Percentiles rank a stretch among this genome's conserved stretches.
phyloP scores from a whole-genome alignment of 2,113 vertebrate species.

The Sorex araneus region DNA sequence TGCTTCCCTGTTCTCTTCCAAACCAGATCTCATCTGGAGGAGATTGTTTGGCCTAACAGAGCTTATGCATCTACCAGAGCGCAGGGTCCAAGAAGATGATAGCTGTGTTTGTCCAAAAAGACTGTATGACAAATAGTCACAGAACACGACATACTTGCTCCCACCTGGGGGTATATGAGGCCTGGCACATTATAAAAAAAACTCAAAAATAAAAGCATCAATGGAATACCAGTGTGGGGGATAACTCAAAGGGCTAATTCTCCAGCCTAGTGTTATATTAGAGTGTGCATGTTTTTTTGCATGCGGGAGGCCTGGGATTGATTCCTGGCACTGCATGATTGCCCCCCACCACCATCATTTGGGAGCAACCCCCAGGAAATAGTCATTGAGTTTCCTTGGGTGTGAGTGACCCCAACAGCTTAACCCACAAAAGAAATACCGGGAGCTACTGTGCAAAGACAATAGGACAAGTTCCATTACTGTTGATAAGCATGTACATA shows the following conservation, averaged over 20 bases:
- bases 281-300: too few relatives aligned
- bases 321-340: too few relatives aligned
- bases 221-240: too few relatives aligned
- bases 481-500: background rate
- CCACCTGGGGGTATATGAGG: background rate
- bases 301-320: too few relatives aligned
- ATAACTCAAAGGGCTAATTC: too few relatives aligned
- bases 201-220: background rate
- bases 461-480: background rate
- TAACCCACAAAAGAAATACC: background rate
- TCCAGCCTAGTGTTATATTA: too few relatives aligned
- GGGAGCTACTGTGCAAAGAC: constrained; percentile 10
- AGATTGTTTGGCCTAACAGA: background rate
- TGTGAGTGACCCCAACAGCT: too few relatives aligned
- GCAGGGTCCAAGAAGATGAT: background rate
- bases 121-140: background rate
- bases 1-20: background rate
- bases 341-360: too few relatives aligned
- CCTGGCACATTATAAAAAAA: background rate
- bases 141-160: background rate
- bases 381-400: too few relatives aligned
- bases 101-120: background rate
- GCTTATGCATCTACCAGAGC: background rate
- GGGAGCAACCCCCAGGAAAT: too few relatives aligned
- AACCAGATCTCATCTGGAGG: background rate